Conservation (phyloP, 2,888 invertebrate genomes). For the Euproctis similis region DNA sequence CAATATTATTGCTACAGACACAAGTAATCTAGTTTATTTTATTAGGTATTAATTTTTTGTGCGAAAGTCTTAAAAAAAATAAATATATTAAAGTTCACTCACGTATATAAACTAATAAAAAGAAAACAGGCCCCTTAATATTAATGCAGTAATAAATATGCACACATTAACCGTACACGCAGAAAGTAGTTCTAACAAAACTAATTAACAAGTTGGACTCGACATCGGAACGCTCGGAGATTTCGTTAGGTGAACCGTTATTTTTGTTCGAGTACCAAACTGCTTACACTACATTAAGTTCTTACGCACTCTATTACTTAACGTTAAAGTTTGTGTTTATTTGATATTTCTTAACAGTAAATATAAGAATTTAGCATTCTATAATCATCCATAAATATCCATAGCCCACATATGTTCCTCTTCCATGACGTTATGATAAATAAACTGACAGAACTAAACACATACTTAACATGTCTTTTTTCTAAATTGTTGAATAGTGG, state of each 20-base stretch:
- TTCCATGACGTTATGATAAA: too few species aligned
- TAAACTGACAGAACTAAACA: too few species aligned
- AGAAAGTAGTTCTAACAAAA: slow-evolving; percentile 51
- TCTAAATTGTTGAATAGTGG: too few species aligned
- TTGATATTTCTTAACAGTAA: slow-evolving; percentile 8
- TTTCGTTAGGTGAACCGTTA: slow-evolving; percentile 53
- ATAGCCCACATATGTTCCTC: too few species aligned
- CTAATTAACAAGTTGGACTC: slow-evolving; percentile 61
- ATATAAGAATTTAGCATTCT: too few species aligned
- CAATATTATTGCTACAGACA: too few species aligned
- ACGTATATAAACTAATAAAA: too few species aligned
- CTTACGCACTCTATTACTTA: slow-evolving; percentile 24
- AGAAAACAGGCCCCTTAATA: too few species aligned
- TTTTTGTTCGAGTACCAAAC: slow-evolving; percentile 38
- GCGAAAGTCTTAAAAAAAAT: not conserved
- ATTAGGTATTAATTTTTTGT: not conserved
- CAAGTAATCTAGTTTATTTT: too few species aligned
- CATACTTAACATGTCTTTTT: too few species aligned
- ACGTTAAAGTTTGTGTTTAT: not conserved
- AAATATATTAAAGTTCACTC: too few species aligned
- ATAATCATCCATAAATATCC: too few species aligned
- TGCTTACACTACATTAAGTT: slow-evolving; percentile 7
- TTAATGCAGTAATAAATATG: not conserved
- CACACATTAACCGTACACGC: slow-evolving; percentile 23
- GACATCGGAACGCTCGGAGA: slow-evolving; percentile 32